Conservation (phyloP, 64 coral and sea anemone genomes). For the Platygyra sinensis region DNA sequence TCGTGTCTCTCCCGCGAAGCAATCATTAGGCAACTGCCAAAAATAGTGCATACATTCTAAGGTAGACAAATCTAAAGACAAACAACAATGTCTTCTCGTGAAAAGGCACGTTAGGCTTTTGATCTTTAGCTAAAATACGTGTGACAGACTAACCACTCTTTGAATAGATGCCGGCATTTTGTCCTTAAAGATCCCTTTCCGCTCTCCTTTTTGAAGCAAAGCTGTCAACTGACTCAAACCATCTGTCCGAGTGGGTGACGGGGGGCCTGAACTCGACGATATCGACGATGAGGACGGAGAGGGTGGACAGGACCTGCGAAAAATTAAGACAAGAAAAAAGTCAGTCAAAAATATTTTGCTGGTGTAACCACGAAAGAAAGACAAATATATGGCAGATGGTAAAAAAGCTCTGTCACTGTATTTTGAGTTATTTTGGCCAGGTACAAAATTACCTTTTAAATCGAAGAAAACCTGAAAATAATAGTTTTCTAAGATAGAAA, state of each 20-base stretch:
- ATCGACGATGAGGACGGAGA: constrained; percentile 87
- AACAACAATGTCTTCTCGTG: no score
- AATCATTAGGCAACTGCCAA: no score
- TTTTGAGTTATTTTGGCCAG: no score
- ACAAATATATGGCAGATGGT: no score
- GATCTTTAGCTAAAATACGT: not conserved
- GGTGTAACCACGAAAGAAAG: no score
- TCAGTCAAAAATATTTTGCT: not conserved
- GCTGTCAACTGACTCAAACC: constrained; percentile 88
- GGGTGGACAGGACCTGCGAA: constrained; percentile 67
- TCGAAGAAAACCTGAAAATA: no score
- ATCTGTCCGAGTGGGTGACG: constrained; percentile 83
- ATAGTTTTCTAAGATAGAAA: no score
- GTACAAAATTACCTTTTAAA: no score
- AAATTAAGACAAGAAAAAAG: not conserved
- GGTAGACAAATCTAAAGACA: no score
- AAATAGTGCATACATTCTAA: no score
- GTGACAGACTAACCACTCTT: constrained; percentile 63
- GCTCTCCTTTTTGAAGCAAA: constrained; percentile 83
- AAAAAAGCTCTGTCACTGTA: no score
- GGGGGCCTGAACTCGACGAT: constrained; percentile 87
- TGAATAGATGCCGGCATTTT: constrained; percentile 92
- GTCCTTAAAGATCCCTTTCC: constrained; percentile 90
- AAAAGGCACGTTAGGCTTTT: not conserved
- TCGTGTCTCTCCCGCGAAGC: no score